Percentiles rank a stretch among this genome's conserved stretches.
Conservation (phyloP, 1,140 invertebrate genomes). For the Latrodectus geometricus region DNA sequence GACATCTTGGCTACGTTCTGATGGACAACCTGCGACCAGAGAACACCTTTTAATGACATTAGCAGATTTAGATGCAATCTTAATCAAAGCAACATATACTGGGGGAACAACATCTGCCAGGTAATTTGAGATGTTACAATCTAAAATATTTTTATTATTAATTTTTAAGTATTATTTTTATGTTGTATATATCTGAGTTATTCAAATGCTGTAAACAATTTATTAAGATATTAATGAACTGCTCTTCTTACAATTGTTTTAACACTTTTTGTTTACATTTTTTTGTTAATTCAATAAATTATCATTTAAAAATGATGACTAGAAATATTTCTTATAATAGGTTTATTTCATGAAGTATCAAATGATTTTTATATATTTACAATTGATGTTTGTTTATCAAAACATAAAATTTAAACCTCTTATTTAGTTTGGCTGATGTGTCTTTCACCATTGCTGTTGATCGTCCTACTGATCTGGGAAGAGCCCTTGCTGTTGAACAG, state of each 20-base stretch:
- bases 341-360: no score
- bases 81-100: constrained; percentile 94
- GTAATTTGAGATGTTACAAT: constrained; percentile 70
- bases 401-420: neutral
- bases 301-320: neutral
- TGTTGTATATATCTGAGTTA: no score
- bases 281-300: no score
- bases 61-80: constrained; percentile 86
- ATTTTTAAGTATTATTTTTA: no score
- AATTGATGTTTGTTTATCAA: no score
- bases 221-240: no score
- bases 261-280: no score
- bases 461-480: constrained; percentile 76
- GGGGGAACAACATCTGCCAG: constrained; percentile 81
- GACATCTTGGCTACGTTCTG: constrained; percentile 80
- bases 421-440: constrained; percentile 76
- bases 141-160: neutral
- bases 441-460: constrained; percentile 83
- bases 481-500: constrained; percentile 87
- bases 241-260: no score
- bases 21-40: constrained; percentile 83
- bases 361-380: no score
- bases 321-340: constrained; percentile 51
- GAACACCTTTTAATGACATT: constrained; percentile 93
- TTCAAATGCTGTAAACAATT: no score